Evolutionary conservation across 2,888 invertebrate genomes (phyloP), one percentile per base, ranked within the genome.

Genomic region (Caenorhabditis sp.): DNA sequence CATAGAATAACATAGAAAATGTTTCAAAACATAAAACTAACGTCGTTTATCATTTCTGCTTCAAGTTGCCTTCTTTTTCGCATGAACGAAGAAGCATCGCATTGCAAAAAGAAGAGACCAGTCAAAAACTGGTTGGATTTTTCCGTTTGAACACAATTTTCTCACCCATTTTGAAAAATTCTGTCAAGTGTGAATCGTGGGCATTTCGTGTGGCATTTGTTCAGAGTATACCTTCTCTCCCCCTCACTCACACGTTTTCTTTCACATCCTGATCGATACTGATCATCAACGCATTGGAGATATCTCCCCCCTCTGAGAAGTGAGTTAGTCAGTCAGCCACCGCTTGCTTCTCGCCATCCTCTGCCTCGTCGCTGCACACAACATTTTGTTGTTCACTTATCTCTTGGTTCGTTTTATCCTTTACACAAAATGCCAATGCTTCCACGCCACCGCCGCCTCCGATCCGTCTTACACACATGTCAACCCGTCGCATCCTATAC

Each of bases 391-490:
- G 80, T 80, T 80, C 72, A 69, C 68, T 72, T 72, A 67, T 67
- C 72, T 80, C 62, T 72, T 68, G 60, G 67, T 71, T 80, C 71
- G 50, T 68, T 72, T 71, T 58, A 71, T 67, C 53, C 79, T 79
- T 79, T 79, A 79, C 79, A 80, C 80, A 72, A 80, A 80, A 68
- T 62, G 68, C 67, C 76, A 76, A 76, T 67, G 76, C 76, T 74
- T 50, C 74, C 74, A 74, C 76, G 76, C 67, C 76, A 76, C 67
- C 76, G 65, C 74, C 74, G 67, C 76, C 76, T 65, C 76, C 76
- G 76, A 76, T 67, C 56, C 56, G 37, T 68, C 76, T 67, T 76
- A 76, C 76, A 76, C 76, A 76, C 60, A 76, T 76, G 76, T 76
- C 76, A 74, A 67, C 67, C 65, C 67, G 67, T 58, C 65, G 58